Base-by-base conservation (phyloP, 2,797 vertebrate genomes). In the Squalus acanthias region DNA sequence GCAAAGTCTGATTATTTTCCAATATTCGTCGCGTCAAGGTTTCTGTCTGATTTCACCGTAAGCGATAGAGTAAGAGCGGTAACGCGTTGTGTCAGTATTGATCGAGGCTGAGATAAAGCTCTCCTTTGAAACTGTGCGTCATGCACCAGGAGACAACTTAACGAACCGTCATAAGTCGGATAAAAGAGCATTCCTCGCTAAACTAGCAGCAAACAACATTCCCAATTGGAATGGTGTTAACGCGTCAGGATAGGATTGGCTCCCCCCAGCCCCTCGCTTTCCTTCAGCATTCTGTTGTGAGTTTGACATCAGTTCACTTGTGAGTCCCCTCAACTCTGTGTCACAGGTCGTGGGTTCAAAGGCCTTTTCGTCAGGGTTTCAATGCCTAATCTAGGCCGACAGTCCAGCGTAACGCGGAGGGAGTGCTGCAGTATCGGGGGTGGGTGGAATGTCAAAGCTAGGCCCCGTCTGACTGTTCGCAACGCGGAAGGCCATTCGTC, bases 21-120 rank as follows among this genome's bases (percentile, higher is more conserved):
- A 65, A 87, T 69, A 20, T 63, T 12, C 74, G 57, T 74, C 4
- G 74, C 96, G 70, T 96, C 63, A 67, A 63, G 96, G 93, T 96
- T 85, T 85, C 82, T 85, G 96, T 91, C 94, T 12, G 72, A 2
- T 50, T 79, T 20, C 0, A 50, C 95, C 69, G 60, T 24, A 60
- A 57, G n/a, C 26, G 65, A 39, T 15, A 0, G 0, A 82, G 50
- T 0, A 29, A 6, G 85, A 50, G 93, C 92, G 79, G 72, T 29
- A 70, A 95, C 15, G 0, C 76, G 3, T 17, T 1, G 46, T 33
- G 13, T 20, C 85, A 96, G 26, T 0, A 0, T 7, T 0, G 29
- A 60, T 17, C 13, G 57, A 67, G 70, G 2, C 67, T 72, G 29
- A 29, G 74, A 65, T 0, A 60, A n/a, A 65, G 15, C 89, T 50